Evolutionary conservation across 1,140 invertebrate genomes (phyloP), one percentile per base, ranked within the genome.

Genomic region (Scaptomyza pallida): DNA sequence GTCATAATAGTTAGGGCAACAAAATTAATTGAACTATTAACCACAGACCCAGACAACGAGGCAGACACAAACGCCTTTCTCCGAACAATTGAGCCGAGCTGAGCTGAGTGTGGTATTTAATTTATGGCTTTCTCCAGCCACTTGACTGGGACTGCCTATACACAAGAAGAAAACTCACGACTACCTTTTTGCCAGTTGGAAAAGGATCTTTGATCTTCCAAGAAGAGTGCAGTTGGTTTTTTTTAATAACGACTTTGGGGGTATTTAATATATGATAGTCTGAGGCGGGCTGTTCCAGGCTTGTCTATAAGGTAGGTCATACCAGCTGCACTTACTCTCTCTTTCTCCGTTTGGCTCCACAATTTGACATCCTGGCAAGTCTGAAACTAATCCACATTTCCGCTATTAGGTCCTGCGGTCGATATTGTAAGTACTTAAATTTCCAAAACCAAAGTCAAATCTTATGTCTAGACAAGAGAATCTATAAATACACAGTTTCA

Each of bases 321-420:
- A 1, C 96, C 96, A 71, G 95, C 94, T 15, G 95, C 97, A 10
- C 97, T 90, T 90, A 96, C 92, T 3, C 96, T 96, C 57, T 94
- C 90, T 89, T 95, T 3, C 96, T 96, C 57, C 93, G 90, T 89
- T 95, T 96, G 0, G 94, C 86, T 97, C 97, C 26, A 97, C 92
- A 0, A 95, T 95, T 78, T 95, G 96, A 85, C 96, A 97, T 5
- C 97, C 97, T 21, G 96, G 94, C 65, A 94, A 95, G 12, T 96
- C 97, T 67, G 96, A 96, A 68, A 96, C 96, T 57, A 82, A 79
- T 54, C 45, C 71, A 51, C 6, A 82, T 69, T 72, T 82, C 78
- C 50, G 75, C 40, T 19, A 9, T 43, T 15, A 15, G 40, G 3
- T 19, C 21, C 55, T 17, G 37, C 3, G 17, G 1, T n/a, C 21